Conservation (phyloP, 2,888 invertebrate genomes). For the Uropetala carovei region DNA sequence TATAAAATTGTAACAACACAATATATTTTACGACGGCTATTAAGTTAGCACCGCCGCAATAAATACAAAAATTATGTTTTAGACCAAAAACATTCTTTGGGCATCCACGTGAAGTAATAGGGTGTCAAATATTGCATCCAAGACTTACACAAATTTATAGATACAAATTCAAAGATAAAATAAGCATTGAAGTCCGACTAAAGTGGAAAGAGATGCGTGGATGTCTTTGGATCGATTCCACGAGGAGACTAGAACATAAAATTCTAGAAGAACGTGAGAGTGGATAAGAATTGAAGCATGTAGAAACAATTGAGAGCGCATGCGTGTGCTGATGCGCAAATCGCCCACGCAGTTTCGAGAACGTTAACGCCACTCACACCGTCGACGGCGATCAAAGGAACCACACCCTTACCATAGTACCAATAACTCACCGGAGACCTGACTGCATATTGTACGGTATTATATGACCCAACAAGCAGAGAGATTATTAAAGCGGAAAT, state of each 20-base stretch:
- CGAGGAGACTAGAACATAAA: neutral
- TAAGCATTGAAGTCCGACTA: too few relatives aligned
- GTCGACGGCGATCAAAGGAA: neutral
- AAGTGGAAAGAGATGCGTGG: neutral
- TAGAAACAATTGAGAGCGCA: neutral
- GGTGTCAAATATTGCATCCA: too few relatives aligned
- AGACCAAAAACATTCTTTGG: too few relatives aligned
- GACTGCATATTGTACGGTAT: neutral
- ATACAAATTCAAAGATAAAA: too few relatives aligned
- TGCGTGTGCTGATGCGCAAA: neutral
- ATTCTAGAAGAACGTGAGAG: neutral
- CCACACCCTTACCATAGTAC: neutral
- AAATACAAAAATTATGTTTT: too few relatives aligned
- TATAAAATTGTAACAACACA: too few relatives aligned
- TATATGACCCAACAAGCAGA: too few relatives aligned
- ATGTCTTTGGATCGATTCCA: neutral
- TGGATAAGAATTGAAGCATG: neutral
- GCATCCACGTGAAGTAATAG: too few relatives aligned
- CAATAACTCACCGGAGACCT: neutral
- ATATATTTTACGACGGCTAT: too few relatives aligned
- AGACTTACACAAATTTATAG: too few relatives aligned
- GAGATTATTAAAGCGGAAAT: too few relatives aligned
- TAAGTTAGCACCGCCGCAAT: too few relatives aligned
- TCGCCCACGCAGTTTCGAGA: neutral
- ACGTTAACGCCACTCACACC: conserved; percentile 8